These are phyloP conservation scores for Petroica traversi DNA, from an alignment of 2,113 vertebrate genomes.

Conservation along the genomic window DNA sequence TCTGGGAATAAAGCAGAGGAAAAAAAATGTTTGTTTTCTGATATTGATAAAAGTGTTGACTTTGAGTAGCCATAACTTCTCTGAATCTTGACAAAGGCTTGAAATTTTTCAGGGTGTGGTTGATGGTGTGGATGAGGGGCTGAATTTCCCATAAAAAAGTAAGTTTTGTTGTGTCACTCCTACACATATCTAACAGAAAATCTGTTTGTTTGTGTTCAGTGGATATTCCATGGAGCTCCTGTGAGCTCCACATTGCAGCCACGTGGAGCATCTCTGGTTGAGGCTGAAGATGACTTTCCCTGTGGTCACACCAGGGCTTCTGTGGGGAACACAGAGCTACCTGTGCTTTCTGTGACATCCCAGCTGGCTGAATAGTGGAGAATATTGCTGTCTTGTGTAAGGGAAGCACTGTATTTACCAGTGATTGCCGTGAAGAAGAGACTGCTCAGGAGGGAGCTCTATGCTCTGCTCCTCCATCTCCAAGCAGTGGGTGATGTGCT, in stretches of 20 bases:
- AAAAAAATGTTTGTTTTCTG: background rate
- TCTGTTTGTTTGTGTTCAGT: background rate
- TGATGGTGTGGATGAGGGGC: background rate
- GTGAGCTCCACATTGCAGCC: background rate
- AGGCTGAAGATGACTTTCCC: background rate
- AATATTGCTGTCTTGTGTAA: background rate
- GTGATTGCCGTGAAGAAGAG: background rate
- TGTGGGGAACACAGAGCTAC: rapidly evolving
- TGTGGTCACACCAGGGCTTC: background rate
- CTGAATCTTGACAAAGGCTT: background rate
- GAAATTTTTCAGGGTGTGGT: background rate
- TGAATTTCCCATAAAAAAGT: background rate
- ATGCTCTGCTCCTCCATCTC: background rate
- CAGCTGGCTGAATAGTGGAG: background rate
- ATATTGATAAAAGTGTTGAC: background rate
- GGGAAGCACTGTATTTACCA: background rate
- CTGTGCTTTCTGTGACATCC: background rate
- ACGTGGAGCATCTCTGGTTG: rapidly evolving
- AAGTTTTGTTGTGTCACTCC: background rate
- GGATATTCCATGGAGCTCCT: background rate
- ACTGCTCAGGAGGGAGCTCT: background rate
- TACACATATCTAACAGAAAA: background rate
- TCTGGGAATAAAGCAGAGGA: background rate
- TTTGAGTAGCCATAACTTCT: background rate
- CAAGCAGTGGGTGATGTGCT: background rate